Evolutionary conservation across 2,797 vertebrate genomes (phyloP).

Genomic region (Chaetophractus vellerosus): DNA sequence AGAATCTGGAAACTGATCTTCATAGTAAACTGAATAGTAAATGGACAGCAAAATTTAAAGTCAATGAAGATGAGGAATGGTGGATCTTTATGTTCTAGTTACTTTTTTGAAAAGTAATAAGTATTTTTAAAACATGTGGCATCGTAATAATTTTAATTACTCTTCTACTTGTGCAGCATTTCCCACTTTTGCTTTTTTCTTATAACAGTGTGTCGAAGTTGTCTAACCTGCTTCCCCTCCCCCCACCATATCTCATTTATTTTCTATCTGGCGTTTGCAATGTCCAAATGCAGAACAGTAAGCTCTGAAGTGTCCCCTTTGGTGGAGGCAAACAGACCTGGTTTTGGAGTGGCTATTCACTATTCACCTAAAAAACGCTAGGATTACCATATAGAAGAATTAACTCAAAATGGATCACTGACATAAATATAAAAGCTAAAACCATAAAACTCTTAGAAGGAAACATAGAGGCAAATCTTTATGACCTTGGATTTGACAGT

Average conservation of each 20-base stretch:
- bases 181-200: neutral
- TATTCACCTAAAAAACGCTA: neutral
- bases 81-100: neutral
- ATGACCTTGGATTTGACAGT: too few species aligned
- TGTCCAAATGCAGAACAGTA: neutral
- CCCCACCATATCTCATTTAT: neutral
- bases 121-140: neutral
- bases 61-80: neutral
- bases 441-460: too few species aligned
- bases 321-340: neutral
- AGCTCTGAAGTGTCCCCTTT: accelerated
- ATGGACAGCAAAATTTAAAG: neutral
- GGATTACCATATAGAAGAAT: too few species aligned
- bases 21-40: neutral
- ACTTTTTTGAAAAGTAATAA: neutral
- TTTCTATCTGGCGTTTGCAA: neutral
- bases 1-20: neutral
- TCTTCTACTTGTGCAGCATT: neutral
- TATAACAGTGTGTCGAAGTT: neutral
- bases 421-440: too few species aligned
- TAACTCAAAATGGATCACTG: too few species aligned
- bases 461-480: too few species aligned
- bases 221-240: neutral
- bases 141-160: neutral
- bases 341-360: neutral